Evolutionary conservation across 2,888 invertebrate genomes (phyloP), one percentile per base, ranked within the genome.

Genomic region (Torymus tubicola): DNA sequence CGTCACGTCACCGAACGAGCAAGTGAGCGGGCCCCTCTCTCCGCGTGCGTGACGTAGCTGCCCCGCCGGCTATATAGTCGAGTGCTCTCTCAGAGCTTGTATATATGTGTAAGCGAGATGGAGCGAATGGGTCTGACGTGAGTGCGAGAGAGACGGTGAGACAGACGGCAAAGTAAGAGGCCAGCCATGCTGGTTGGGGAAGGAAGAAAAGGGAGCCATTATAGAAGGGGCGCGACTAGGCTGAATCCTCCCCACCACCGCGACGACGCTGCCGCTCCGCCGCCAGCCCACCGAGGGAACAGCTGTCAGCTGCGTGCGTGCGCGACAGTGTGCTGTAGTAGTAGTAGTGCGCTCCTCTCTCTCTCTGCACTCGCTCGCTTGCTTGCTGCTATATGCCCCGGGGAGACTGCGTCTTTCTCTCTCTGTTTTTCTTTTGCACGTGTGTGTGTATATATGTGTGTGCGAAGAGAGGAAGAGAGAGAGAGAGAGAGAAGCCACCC

Each of bases 161-260:
- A 84, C 31, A 50, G 52, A 60, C 64, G 24, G 61, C 57, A 14
- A 14, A 57, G 73, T 50, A 68, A 77, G 80, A 77, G 82, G 88
- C 88, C 90, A 90, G 90, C 90, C 90, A 90, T 90, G 86, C 89
- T 89, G 90, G 89, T 88, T 88, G 88, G 90, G 89, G 90, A 89
- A 90, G 88, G 90, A 89, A 89, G 90, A 89, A 90, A 90, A 90
- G 89, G 91, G 89, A 90, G 91, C 90, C 90, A 90, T 90, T 90
- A 90, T 90, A 90, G 90, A 90, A 90, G 90, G 90, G 90, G 90
- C 90, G 90, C 90, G 90, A 90, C 90, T 90, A 90, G 90, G 89
- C 88, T 89, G 90, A 90, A 90, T 90, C 90, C 90, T 90, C 90
- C 90, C 90, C 89, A 86, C 90, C 89, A 71, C 42, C 42, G 50